A percentile compares a stretch with the other conserved stretches of the same genome.
phyloP scores from a whole-genome alignment of 2,888 invertebrate genomes.

The Melanargia galathea region DNA sequence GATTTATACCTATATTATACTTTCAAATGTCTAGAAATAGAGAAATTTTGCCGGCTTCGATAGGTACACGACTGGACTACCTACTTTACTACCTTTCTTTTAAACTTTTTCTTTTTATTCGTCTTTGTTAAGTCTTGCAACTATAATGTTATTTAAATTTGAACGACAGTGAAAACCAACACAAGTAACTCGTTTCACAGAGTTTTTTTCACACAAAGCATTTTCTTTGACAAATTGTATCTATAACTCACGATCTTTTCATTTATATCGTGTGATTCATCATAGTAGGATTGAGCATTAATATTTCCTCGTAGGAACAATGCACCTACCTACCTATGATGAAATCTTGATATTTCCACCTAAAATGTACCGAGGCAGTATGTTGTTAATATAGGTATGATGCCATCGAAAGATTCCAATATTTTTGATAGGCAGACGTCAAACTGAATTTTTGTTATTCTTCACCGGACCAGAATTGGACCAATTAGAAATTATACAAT shows the following conservation, averaged over 20 bases:
- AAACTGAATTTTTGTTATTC: no score
- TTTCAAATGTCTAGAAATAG: slow-evolving; percentile 21
- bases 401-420: no score
- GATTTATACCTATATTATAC: slow-evolving; percentile 8
- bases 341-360: no score
- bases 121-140: slow-evolving; percentile 20
- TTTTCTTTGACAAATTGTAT: not conserved
- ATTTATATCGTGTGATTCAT: no score
- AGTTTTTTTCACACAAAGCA: not conserved
- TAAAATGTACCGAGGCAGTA: no score
- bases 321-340: no score
- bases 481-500: no score
- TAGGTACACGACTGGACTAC: slow-evolving; percentile 8
- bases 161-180: slow-evolving; percentile 28
- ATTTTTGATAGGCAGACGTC: no score
- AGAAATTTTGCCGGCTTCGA: slow-evolving; percentile 3
- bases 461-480: no score
- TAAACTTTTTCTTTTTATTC: slow-evolving; percentile 24
- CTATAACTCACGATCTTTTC: not conserved
- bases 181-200: not conserved
- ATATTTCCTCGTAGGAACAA: no score
- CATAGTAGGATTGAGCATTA: no score
- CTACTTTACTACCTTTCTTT: slow-evolving; percentile 8
- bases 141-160: slow-evolving; percentile 29
- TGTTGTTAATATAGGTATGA: no score